Base-by-base conservation (phyloP, 2,797 vertebrate genomes). In the Coluber constrictor region DNA sequence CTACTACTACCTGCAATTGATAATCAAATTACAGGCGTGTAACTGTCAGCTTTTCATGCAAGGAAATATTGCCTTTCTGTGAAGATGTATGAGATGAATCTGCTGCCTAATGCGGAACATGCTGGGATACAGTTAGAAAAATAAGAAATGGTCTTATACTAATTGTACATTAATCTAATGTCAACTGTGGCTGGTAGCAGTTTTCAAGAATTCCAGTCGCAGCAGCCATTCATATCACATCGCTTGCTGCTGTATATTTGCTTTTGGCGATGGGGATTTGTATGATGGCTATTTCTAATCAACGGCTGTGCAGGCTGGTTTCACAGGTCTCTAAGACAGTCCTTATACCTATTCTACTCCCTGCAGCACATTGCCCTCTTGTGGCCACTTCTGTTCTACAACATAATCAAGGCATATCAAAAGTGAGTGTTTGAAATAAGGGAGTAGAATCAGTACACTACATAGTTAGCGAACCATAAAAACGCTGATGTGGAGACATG, bases 351-450 rank as follows among this genome's bases (percentile, higher is more conserved):
- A 61, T 43, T 70, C 54, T 61, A 93, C 93, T 93, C 93, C 51
- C 93, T 91, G 87, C 90, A 93, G 70, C 70, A 93, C 87, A 93
- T 55, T 86, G 89, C 92, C 92, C 79, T 89, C 92, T 93, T 37
- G 92, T 93, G 92, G n/a, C 87, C 59, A 32, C 87, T 93, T n/a
- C 59, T 91, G 70, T 89, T 86, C 90, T 32, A 79, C 87, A 89
- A 86, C 87, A 9, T 63, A 70, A 86, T 66, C 90, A 66, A 63
- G 56, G 87, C 11, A 16, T 9, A 15, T 27, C 29, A n/a, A 15
- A 89, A 89, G 66, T 47, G 86, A 74, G 70, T 20, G 70, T 88
- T 86, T 56, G 57, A 89, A 89, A 89, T 29, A 66, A 63, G 32
- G n/a, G 56, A 70, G 4, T 23, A 20, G 10, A 56, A 60, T 56